A percentile compares a stretch with the other conserved stretches of the same genome.
Evolutionary conservation across 1,140 invertebrate species (phyloP).

Genomic region (Micrasema longulum): DNA sequence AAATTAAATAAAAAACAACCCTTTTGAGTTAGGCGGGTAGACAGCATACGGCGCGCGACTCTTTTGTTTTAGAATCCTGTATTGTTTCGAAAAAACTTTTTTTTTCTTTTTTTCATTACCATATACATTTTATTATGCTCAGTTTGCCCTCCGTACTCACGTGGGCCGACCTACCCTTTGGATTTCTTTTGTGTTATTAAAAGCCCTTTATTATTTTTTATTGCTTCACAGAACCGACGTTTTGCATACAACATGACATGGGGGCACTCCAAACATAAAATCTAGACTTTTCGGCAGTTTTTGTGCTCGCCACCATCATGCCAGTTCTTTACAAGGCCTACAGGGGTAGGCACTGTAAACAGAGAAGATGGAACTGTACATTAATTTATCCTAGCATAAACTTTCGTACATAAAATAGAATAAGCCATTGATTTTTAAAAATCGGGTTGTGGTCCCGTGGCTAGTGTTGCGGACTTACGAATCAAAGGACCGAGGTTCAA

Average conservation of each 20-base stretch:
- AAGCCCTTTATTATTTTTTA: constrained; percentile 40
- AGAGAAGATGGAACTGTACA: too few species aligned
- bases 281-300: too few species aligned
- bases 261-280: constrained; percentile 43
- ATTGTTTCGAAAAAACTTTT: constrained; percentile 53
- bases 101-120: too few species aligned
- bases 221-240: constrained; percentile 16
- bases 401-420: too few species aligned
- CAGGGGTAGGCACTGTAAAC: too few species aligned
- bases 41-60: constrained; percentile 49
- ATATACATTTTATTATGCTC: constrained; percentile 42
- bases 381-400: too few species aligned
- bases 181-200: constrained; percentile 26
- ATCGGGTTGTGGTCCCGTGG: too few species aligned
- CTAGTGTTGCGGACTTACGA: too few species aligned
- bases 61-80: constrained; percentile 46
- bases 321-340: too few species aligned
- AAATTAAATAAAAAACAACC: constrained; percentile 32
- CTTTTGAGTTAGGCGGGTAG: constrained; percentile 38
- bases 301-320: too few species aligned
- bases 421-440: too few species aligned
- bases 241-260: constrained; percentile 54
- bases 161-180: constrained; percentile 25
- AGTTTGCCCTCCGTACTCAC: constrained; percentile 32
- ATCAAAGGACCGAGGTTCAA: too few species aligned